Base-by-base conservation (phyloP, 2,797 vertebrate genomes). In the Centropyge bicolor region DNA sequence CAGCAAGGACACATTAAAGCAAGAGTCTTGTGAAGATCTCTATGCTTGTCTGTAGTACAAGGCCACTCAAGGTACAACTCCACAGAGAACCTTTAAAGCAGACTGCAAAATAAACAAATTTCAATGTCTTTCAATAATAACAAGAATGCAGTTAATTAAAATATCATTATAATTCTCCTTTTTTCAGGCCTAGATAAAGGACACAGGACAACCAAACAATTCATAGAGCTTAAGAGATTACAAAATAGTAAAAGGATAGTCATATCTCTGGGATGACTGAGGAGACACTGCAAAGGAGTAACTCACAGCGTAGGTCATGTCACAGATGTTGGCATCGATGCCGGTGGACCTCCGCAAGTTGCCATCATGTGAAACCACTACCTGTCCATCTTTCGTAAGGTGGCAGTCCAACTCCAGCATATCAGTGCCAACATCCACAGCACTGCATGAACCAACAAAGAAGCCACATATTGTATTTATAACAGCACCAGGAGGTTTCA, bases 361-460 rank as follows among this genome's bases (percentile, higher is more conserved):
- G 82, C 94, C 89, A 65, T 99, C 98, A 35, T 99, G 98, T 48
- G 97, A 97, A 68, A 99, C 98, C 40, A 99, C 98, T 20, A 99
- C 97, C 85, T 99, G 94, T 62, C 96, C 96, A 48, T 99, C 98
- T 87, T 97, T 99, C 0, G 98, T 99, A 86, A 99, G 91, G 90
- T 99, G 98, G 90, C 98, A 99, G 86, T 99, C 98, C 73, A 99
- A 74, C 93, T 99, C 98, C 94, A 99, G 69, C 98, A 99, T 99
- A 90, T 99, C 98, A 7, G 98, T 99, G 62, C 98, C 98, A 16
- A 99, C 41, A 57, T 94, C 92, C 70, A 99, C 96, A 0, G 98
- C 98, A 6, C 98, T 99, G 89, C 38, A 90, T 22, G 48, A 91
- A 91, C 36, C 22, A 48, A 81, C 66, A 86, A 59, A 77, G 8